phyloP scores from a whole-genome alignment of 92 coral and sea anemone species.

The Plumapathes pennacea region DNA sequence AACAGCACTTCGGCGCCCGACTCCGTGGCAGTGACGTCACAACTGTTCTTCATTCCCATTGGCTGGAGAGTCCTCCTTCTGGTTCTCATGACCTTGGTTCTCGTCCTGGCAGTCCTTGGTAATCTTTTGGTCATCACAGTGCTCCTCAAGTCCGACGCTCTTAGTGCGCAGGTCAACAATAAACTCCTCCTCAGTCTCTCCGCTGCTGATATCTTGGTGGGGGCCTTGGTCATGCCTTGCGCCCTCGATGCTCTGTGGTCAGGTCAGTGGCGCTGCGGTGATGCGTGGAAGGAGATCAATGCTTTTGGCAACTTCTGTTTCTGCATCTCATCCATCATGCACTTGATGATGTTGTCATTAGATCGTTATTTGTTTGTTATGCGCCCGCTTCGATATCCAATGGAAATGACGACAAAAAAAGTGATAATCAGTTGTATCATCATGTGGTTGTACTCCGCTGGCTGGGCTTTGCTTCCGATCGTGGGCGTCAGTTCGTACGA shows the following conservation, averaged over 20 bases:
- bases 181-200: conserved; percentile 63
- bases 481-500: conserved; percentile 85
- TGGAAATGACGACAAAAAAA: conserved; percentile 48
- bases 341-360: conserved; percentile 72
- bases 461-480: conserved; percentile 75
- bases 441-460: conserved; percentile 66
- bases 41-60: no score
- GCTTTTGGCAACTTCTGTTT: conserved; percentile 80
- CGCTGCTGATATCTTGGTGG: conserved; percentile 74
- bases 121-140: conserved; percentile 62
- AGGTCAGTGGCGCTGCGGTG: conserved; percentile 78
- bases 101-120: conserved; percentile 52
- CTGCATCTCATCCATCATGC: conserved; percentile 89
- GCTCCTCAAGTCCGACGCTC: conserved; percentile 42
- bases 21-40: no score
- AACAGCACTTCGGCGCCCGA: no score
- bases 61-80: conserved; percentile 46
- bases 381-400: conserved; percentile 55
- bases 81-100: conserved; percentile 26
- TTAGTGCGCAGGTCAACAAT: conserved; percentile 40
- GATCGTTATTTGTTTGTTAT: conserved; percentile 66
- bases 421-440: conserved; percentile 39
- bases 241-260: conserved; percentile 65
- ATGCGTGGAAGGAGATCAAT: conserved; percentile 55
- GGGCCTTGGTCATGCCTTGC: conserved; percentile 66